These are phyloP conservation scores for Astropecten irregularis DNA, from an alignment of 53 echinoderm and acorn worm genomes.

Conservation along the genomic window DNA sequence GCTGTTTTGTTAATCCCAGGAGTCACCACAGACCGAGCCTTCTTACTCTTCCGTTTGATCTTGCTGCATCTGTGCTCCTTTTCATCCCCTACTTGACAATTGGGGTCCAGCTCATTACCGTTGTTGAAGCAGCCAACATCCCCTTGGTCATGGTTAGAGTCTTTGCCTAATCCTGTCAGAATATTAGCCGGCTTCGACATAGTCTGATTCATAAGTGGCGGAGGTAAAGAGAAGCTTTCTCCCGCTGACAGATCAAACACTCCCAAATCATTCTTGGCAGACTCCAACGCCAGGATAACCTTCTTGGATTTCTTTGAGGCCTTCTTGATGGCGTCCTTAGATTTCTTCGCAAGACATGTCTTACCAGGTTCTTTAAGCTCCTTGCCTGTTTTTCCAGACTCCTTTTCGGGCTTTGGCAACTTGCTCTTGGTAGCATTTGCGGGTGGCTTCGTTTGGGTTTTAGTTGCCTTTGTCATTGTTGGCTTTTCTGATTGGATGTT, in stretches of 20 bases:
- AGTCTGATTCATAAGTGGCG: constrained; percentile 26
- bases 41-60: constrained; percentile 64
- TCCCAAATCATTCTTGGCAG: constrained; percentile 31
- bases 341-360: neutral
- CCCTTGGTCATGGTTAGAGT: neutral
- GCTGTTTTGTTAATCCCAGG: constrained; percentile 17
- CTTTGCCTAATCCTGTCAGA: neutral
- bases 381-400: neutral
- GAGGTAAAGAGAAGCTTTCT: constrained; percentile 77
- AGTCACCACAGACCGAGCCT: constrained; percentile 60
- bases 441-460: neutral
- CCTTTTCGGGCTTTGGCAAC: constrained; percentile 13
- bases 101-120: neutral
- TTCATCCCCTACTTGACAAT: neutral
- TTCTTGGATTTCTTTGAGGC: constrained; percentile 9
- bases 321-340: neutral
- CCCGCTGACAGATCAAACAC: constrained; percentile 83
- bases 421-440: neutral
- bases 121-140: neutral
- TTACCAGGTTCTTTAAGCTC: neutral
- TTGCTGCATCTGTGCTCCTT: neutral
- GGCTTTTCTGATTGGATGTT: constrained; percentile 18
- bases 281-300: neutral
- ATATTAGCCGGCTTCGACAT: neutral
- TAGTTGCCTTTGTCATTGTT: neutral